These are phyloP conservation scores for Danio aesculapii DNA, from an alignment of 2,797 vertebrate genomes.

Conservation along the genomic window DNA sequence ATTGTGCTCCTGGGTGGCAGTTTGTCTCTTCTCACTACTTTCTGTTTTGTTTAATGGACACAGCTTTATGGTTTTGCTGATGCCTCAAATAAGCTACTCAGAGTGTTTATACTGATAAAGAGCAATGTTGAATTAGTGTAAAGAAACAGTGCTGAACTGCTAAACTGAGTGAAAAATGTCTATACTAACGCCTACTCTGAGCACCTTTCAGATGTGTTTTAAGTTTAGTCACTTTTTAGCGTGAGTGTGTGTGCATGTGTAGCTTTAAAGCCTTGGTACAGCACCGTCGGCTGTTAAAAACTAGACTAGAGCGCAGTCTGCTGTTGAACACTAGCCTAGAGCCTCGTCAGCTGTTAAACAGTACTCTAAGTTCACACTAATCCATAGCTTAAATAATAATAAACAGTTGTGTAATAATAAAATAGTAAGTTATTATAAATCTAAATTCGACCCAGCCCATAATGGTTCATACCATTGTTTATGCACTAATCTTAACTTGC, in stretches of 20 bases:
- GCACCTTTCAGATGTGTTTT: constrained; percentile 72
- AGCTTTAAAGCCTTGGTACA: neutral
- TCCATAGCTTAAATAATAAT: too few relatives aligned
- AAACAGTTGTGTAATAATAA: too few relatives aligned
- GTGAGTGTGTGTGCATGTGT: neutral
- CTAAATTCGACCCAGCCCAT: too few relatives aligned
- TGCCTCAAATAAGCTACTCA: constrained; percentile 69
- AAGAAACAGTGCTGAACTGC: neutral
- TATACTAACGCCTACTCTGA: constrained; percentile 58
- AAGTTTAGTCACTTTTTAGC: constrained; percentile 29
- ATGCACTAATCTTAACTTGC: too few relatives aligned
- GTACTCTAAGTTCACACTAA: too few relatives aligned
- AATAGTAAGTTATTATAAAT: too few relatives aligned
- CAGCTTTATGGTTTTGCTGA: constrained; percentile 63
- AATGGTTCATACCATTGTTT: too few relatives aligned
- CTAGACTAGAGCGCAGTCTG: too few relatives aligned
- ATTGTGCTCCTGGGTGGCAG: constrained; percentile 73
- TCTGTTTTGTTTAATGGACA: constrained; percentile 67
- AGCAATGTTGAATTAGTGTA: neutral
- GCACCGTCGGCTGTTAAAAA: too few relatives aligned
- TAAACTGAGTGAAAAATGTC: neutral
- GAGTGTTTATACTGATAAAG: constrained; percentile 55
- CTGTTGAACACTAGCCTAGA: too few relatives aligned
- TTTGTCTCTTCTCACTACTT: constrained; percentile 76
- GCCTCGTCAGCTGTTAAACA: too few relatives aligned